These are phyloP conservation scores for Phyllostomus discolor DNA, from an alignment of 2,113 vertebrate species.

Conservation along the genomic window DNA sequence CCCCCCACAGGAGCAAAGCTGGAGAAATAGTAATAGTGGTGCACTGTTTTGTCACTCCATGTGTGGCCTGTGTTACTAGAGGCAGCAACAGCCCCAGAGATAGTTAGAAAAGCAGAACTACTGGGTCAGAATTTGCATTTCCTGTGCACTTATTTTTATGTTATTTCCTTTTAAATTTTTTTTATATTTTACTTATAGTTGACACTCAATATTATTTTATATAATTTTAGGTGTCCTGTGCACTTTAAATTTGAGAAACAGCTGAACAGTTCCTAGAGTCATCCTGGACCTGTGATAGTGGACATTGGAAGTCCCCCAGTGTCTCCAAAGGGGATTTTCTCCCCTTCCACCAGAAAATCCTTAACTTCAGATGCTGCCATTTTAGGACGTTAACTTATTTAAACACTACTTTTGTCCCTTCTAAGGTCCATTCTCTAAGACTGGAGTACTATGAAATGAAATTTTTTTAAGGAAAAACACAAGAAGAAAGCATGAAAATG, in stretches of 20 bases:
- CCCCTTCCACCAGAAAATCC: not conserved
- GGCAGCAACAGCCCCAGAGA: not conserved
- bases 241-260: not conserved
- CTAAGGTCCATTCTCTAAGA: not conserved
- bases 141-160: not conserved
- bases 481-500: not conserved
- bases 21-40: not conserved
- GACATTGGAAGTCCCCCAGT: not conserved
- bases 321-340: not conserved
- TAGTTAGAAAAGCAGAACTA: not conserved
- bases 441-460: not conserved
- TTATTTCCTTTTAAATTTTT: not conserved
- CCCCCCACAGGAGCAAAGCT: accelerated
- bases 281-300: not conserved
- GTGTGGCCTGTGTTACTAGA: not conserved
- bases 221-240: not conserved
- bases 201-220: not conserved
- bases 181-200: not conserved
- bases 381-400: not conserved
- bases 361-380: not conserved
- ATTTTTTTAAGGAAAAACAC: not conserved
- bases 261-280: too few species aligned
- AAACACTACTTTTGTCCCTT: not conserved
- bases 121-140: not conserved
- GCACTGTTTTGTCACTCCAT: not conserved